Percentiles rank a stretch among this genome's conserved stretches.
phyloP scores from a whole-genome alignment of 2,797 vertebrate genomes.

The Hydrolagus colliei region DNA sequence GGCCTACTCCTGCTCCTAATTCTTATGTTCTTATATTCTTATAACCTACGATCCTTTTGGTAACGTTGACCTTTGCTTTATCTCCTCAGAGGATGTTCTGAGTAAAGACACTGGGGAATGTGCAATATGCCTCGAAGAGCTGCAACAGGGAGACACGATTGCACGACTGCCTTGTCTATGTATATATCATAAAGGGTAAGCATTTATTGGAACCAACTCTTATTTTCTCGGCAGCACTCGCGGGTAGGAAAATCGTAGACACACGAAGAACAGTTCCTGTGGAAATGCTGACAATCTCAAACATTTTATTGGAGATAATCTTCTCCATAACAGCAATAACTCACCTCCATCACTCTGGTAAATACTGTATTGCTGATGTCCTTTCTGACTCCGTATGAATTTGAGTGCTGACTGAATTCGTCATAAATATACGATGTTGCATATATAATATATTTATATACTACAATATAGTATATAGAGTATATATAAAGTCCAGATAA shows the following conservation, averaged over 20 bases:
- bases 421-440: no score
- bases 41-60: background rate
- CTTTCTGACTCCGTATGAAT: no score
- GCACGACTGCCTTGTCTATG: conserved; percentile 91
- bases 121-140: conserved; percentile 89
- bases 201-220: conserved; percentile 13
- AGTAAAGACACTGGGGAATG: conserved; percentile 87
- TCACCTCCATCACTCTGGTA: no score
- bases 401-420: no score
- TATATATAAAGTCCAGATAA: no score
- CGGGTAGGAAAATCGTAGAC: no score
- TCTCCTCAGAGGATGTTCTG: conserved; percentile 80
- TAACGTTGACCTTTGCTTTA: conserved; percentile 37
- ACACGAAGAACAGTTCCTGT: conserved; percentile 20
- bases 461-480: no score
- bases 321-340: conserved; percentile 42
- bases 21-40: no score
- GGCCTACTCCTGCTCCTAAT: no score
- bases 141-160: conserved; percentile 87
- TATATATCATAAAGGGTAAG: conserved; percentile 91
- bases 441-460: no score
- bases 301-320: conserved; percentile 42
- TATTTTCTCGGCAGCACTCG: no score
- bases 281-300: conserved; percentile 32
- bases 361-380: no score